Evolutionary conservation across 2,888 invertebrate genomes (phyloP).

Genomic region (Glaucopsyche alexis): DNA sequence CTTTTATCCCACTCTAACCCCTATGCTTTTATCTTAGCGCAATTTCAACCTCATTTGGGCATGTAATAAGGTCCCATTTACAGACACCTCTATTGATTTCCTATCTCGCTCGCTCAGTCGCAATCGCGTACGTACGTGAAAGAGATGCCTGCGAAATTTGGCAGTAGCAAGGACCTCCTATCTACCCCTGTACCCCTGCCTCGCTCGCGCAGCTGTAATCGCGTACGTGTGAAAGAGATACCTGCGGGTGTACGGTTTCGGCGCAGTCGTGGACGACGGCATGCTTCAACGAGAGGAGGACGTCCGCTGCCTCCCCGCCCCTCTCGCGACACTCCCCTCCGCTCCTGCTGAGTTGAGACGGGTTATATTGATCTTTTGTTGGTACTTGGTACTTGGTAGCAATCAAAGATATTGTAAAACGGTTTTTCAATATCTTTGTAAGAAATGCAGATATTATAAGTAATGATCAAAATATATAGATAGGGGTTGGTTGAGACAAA

Average conservation of each 20-base stretch:
- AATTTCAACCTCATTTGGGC: background rate
- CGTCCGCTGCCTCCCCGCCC: constrained; percentile 90
- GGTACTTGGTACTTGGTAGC: too few species aligned
- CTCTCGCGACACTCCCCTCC: constrained; percentile 78
- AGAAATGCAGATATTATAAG: too few species aligned
- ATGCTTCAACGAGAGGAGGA: constrained; percentile 91
- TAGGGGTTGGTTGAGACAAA: too few species aligned
- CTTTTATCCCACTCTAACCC: background rate
- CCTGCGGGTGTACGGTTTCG: constrained; percentile 77
- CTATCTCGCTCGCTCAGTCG: constrained; percentile 32
- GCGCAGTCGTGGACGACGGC: constrained; percentile 88
- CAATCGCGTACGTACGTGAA: constrained; percentile 44
- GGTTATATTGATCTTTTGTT: constrained; percentile 2
- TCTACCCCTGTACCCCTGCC: background rate
- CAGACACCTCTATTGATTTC: background rate
- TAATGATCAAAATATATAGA: too few species aligned
- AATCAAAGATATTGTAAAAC: too few species aligned
- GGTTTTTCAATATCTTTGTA: too few species aligned
- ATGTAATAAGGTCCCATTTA: background rate
- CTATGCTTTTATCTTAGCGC: background rate
- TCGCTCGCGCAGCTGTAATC: background rate
- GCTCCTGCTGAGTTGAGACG: constrained; percentile 54
- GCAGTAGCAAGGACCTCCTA: background rate
- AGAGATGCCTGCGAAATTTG: constrained; percentile 38
- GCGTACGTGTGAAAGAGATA: constrained; percentile 53